These are phyloP conservation scores for Esperia sulphurella DNA, from an alignment of 2,888 invertebrate genomes.

Conservation along the genomic window DNA sequence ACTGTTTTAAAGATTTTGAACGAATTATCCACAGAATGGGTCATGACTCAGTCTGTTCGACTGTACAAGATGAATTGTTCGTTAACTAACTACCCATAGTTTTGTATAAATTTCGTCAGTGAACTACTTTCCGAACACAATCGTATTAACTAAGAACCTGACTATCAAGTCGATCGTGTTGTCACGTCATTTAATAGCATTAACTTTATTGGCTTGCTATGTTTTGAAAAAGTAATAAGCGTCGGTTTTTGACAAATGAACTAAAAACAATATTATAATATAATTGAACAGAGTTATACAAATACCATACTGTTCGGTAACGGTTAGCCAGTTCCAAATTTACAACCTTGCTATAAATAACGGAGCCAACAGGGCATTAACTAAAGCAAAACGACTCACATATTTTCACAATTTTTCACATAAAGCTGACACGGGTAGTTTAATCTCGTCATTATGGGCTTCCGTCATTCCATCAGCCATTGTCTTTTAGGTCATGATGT, in stretches of 20 bases:
- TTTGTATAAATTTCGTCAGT: too few relatives aligned
- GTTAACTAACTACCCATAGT: too few relatives aligned
- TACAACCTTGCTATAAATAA: conserved; percentile 50
- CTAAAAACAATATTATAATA: too few relatives aligned
- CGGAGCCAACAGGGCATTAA: conserved; percentile 46
- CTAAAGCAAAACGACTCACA: conserved; percentile 33
- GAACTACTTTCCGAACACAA: too few relatives aligned
- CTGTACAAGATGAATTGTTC: too few relatives aligned
- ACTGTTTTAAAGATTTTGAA: too few relatives aligned
- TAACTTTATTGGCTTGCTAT: background rate
- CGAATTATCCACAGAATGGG: too few relatives aligned
- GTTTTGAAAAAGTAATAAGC: too few relatives aligned
- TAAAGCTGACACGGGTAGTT: conserved; percentile 34
- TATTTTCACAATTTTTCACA: conserved; percentile 7
- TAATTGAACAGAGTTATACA: too few relatives aligned
- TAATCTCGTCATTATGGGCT: conserved; percentile 24
- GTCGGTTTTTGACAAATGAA: too few relatives aligned
- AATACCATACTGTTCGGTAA: conserved; percentile 1
- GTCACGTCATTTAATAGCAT: background rate
- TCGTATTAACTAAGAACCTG: too few relatives aligned
- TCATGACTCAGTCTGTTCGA: too few relatives aligned
- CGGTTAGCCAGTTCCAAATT: conserved; percentile 27
- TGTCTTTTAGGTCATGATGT: conserved; percentile 6
- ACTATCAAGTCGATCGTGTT: conserved; percentile 1
- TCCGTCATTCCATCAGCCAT: conserved; percentile 18